phyloP scores from a whole-genome alignment of 2,888 invertebrate species.

The Hypercompe scribonia region DNA sequence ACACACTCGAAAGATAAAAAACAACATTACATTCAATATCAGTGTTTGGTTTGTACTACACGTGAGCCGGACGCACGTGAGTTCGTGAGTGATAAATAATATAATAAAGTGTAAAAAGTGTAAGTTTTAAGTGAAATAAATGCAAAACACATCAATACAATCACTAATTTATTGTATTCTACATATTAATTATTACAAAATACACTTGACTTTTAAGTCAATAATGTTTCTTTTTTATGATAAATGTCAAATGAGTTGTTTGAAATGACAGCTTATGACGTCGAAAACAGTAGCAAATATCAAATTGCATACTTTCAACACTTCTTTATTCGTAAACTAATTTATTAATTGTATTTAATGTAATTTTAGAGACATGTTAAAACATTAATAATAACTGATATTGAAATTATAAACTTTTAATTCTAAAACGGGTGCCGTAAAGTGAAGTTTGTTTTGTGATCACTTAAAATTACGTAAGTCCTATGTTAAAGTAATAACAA shows the following conservation, averaged over 20 bases:
- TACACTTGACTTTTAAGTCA: not conserved
- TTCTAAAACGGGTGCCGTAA: not conserved
- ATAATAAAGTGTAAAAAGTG: not conserved
- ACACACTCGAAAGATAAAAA: not conserved
- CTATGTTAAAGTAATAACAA: not conserved
- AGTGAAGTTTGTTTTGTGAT: not conserved
- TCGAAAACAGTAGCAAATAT: not conserved
- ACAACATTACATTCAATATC: not conserved
- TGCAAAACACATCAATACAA: not conserved
- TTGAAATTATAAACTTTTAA: not conserved
- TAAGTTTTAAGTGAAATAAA: not conserved
- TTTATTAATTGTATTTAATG: not conserved
- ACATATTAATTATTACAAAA: not conserved
- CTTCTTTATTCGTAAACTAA: not conserved
- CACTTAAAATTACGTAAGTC: not conserved
- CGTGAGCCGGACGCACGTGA: not conserved
- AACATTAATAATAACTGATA: not conserved
- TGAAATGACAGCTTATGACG: not conserved
- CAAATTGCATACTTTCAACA: not conserved
- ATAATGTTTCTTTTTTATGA: not conserved
- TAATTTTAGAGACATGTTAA: not conserved
- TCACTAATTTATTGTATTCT: not conserved
- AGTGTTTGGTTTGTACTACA: not conserved
- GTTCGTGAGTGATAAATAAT: not conserved
- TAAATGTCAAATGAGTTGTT: not conserved